Evolutionary conservation across 2,888 invertebrate genomes (phyloP).

Genomic region (Herminia tarsipennalis): DNA sequence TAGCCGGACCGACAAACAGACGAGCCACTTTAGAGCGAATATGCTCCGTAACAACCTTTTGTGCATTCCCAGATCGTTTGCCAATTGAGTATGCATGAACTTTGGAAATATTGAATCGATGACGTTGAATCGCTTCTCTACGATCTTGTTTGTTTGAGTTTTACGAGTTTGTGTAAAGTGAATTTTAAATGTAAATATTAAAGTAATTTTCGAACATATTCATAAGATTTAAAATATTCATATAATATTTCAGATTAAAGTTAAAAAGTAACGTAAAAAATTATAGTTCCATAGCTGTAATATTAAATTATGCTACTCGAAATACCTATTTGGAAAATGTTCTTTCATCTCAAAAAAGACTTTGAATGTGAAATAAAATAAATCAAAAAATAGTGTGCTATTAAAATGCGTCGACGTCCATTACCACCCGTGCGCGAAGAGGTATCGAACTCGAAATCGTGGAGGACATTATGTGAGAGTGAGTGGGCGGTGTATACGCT

Average conservation of each 20-base stretch:
- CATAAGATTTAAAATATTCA: not conserved
- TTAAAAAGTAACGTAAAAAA: not conserved
- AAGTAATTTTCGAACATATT: too few species aligned
- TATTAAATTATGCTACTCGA: conserved; percentile 4
- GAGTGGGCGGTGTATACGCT: conserved; percentile 87
- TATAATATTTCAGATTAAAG: not conserved
- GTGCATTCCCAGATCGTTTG: conserved; percentile 53
- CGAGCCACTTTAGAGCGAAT: conserved; percentile 49
- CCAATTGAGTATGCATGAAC: conserved; percentile 67
- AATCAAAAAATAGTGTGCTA: conserved; percentile 22
- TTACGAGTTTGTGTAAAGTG: conserved; percentile 39
- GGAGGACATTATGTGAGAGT: conserved; percentile 68
- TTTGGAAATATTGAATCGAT: conserved; percentile 55
- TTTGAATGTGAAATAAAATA: conserved; percentile 11
- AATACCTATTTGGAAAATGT: conserved; percentile 7
- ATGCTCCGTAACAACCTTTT: conserved; percentile 45
- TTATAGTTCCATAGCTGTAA: not conserved
- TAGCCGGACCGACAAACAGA: conserved; percentile 50
- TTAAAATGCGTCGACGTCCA: conserved; percentile 78
- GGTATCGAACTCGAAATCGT: conserved; percentile 60
- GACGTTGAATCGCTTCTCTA: conserved; percentile 48
- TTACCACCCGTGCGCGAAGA: conserved; percentile 79
- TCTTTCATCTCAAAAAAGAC: conserved; percentile 1
- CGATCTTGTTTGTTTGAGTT: conserved; percentile 41
- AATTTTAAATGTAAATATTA: not conserved